A percentile compares a stretch with the other conserved stretches of the same genome.
Conservation (phyloP, 2,888 invertebrate species). For the Sinotaia quadrata region DNA sequence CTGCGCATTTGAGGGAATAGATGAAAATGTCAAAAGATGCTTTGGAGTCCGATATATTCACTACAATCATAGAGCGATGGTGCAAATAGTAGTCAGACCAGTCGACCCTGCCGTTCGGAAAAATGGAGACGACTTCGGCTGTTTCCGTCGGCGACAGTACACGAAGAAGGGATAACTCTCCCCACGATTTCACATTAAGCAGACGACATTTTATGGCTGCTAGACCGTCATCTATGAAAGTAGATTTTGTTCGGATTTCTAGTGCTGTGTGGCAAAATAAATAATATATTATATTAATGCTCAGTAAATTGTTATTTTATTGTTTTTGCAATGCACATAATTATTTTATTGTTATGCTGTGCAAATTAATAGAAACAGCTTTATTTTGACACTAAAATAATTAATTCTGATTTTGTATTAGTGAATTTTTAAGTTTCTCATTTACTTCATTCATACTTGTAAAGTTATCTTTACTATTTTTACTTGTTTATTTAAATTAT, state of each 20-base stretch:
- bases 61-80: slow-evolving; percentile 1
- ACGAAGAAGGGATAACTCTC: slow-evolving; percentile 7
- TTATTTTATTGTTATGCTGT: too few relatives aligned
- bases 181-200: background rate
- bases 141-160: background rate
- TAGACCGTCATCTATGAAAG: slow-evolving; percentile 5
- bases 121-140: slow-evolving; percentile 10
- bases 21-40: slow-evolving; percentile 25
- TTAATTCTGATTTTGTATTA: too few relatives aligned
- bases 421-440: too few relatives aligned
- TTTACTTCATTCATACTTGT: too few relatives aligned
- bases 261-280: too few relatives aligned
- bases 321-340: too few relatives aligned
- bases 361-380: too few relatives aligned
- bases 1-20: slow-evolving; percentile 28
- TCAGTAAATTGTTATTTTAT: too few relatives aligned
- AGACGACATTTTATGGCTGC: slow-evolving; percentile 20
- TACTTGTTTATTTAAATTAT: too few relatives aligned
- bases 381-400: too few relatives aligned
- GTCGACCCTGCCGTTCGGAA: background rate
- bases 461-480: too few relatives aligned
- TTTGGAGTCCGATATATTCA: background rate
- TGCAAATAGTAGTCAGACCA: slow-evolving; percentile 16
- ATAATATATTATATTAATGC: too few relatives aligned
- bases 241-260: slow-evolving; percentile 24